phyloP scores from a whole-genome alignment of 2,888 invertebrate genomes.

The Protodeltote pygarga region DNA sequence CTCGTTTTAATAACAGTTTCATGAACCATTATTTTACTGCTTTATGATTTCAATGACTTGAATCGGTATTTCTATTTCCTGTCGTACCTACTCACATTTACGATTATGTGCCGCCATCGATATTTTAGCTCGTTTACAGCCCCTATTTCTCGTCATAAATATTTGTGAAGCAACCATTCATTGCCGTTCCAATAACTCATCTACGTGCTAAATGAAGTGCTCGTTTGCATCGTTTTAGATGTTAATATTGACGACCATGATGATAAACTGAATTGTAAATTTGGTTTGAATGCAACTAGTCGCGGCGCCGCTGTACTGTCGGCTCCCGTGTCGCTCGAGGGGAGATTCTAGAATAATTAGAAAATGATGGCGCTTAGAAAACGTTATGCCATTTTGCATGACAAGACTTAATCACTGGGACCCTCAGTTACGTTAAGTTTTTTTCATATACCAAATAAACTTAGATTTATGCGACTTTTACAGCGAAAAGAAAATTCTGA shows the following conservation, averaged over 20 bases:
- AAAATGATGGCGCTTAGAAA: conserved; percentile 58
- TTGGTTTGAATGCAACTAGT: conserved; percentile 60
- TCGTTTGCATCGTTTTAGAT: conserved; percentile 65
- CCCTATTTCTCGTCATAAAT: conserved; percentile 26
- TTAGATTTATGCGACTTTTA: conserved; percentile 30
- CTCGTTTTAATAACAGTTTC: conserved; percentile 60
- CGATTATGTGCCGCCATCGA: conserved; percentile 18
- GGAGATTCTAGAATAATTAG: conserved; percentile 50
- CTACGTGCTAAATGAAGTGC: conserved; percentile 44
- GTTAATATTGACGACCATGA: conserved; percentile 60
- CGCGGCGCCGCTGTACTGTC: conserved; percentile 46
- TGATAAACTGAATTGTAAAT: conserved; percentile 66
- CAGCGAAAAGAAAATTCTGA: conserved; percentile 33
- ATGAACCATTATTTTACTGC: conserved; percentile 58
- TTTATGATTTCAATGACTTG: conserved; percentile 47
- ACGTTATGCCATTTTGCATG: conserved; percentile 67
- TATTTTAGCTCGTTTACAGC: conserved; percentile 20
- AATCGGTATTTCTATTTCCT: conserved; percentile 44
- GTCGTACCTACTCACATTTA: conserved; percentile 10
- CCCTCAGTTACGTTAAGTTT: conserved; percentile 44
- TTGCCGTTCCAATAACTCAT: conserved; percentile 36
- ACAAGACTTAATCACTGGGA: conserved; percentile 65
- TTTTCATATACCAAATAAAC: conserved; percentile 38
- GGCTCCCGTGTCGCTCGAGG: conserved; percentile 40
- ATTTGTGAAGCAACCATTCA: conserved; percentile 20